Evolutionary conservation across 2,113 vertebrate species (phyloP).

Genomic region (Fukomys damarensis): DNA sequence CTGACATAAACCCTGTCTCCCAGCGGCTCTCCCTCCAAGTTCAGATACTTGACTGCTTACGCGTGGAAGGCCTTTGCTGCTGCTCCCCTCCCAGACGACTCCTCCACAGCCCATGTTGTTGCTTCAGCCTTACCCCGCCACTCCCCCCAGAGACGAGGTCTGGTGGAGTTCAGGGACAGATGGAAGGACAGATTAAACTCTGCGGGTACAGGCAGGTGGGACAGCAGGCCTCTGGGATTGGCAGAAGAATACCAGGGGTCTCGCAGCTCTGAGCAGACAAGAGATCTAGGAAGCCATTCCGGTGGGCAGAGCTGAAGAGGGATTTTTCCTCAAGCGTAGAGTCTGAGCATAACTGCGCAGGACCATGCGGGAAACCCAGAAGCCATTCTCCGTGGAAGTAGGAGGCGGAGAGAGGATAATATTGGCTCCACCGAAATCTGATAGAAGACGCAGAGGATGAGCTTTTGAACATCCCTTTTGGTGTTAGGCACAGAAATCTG

Average conservation of each 20-base stretch:
- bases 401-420: not conserved
- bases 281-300: not conserved
- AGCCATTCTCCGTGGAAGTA: not conserved
- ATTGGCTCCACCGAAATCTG: not conserved
- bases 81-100: not conserved
- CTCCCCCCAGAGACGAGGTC: constrained; percentile 28
- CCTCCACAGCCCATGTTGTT: constrained; percentile 42
- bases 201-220: not conserved
- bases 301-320: not conserved
- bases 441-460: not conserved
- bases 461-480: not conserved
- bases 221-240: not conserved
- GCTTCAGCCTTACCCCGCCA: constrained; percentile 18
- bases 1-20: constrained; percentile 70
- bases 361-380: not conserved
- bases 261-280: not conserved
- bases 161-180: constrained; percentile 66
- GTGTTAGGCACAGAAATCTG: not conserved
- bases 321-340: not conserved
- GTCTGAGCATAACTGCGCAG: not conserved
- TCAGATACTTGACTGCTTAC: constrained; percentile 69
- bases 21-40: constrained; percentile 51
- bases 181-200: constrained; percentile 53
- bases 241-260: not conserved
- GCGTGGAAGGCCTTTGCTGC: constrained; percentile 55